Conservation (phyloP, 1,140 invertebrate species). For the Zaprionus lachaisei region DNA sequence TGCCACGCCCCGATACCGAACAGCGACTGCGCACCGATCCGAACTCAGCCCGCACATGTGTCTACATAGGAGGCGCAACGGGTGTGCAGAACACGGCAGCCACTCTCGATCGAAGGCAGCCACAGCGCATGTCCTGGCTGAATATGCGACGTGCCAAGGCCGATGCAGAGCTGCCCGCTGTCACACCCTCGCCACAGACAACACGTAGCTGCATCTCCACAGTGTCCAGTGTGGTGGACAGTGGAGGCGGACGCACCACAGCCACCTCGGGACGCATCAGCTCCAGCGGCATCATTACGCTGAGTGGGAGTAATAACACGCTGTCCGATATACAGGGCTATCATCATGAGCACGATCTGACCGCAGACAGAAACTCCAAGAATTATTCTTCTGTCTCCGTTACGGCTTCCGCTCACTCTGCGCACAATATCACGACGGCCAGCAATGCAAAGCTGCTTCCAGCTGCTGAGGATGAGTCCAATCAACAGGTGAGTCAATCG, state of each 20-base stretch:
- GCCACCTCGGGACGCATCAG: constrained; percentile 79
- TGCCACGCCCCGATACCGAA: constrained; percentile 59
- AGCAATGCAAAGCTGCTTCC: constrained; percentile 78
- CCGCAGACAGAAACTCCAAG: constrained; percentile 65
- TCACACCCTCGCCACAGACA: constrained; percentile 80
- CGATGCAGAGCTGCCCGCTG: constrained; percentile 52
- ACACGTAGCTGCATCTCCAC: constrained; percentile 80
- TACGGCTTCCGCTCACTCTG: constrained; percentile 57
- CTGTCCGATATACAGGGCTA: constrained; percentile 74
- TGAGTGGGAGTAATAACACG: constrained; percentile 80
- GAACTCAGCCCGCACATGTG: constrained; percentile 66
- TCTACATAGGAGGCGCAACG: constrained; percentile 69
- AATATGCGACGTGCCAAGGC: constrained; percentile 77
- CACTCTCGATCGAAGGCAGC: constrained; percentile 73
- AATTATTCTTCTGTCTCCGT: constrained; percentile 62
- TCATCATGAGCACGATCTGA: constrained; percentile 66
- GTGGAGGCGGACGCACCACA: constrained; percentile 76
- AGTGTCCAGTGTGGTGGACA: constrained; percentile 75
- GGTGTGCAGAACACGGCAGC: constrained; percentile 38
- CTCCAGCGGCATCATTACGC: constrained; percentile 77
- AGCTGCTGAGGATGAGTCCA: constrained; percentile 71
- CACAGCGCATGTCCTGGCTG: constrained; percentile 77
- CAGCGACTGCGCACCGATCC: constrained; percentile 67
- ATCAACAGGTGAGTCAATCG: constrained; percentile 72
- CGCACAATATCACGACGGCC: constrained; percentile 76